Evolutionary conservation across 2,888 invertebrate species (phyloP).

Genomic region (Embidobia sp.): DNA sequence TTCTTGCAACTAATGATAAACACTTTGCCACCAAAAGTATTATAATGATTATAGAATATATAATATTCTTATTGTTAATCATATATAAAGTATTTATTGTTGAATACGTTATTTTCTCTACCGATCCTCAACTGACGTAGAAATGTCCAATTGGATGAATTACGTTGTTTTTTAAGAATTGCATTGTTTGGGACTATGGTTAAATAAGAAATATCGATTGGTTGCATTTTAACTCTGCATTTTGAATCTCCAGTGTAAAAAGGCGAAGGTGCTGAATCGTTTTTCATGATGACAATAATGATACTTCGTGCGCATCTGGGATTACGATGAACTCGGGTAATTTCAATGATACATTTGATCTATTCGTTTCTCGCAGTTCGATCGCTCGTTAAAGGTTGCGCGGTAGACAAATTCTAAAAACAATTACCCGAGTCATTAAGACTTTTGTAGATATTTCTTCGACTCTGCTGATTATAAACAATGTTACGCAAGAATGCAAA

Average conservation of each 20-base stretch:
- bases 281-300: slow-evolving; percentile 80
- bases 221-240: slow-evolving; percentile 52
- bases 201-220: slow-evolving; percentile 13
- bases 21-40: slow-evolving; percentile 52
- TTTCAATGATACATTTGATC: slow-evolving; percentile 56
- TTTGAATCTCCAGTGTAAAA: slow-evolving; percentile 40
- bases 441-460: slow-evolving; percentile 71
- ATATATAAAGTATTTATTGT: slow-evolving; percentile 54
- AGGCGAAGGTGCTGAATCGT: slow-evolving; percentile 74
- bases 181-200: slow-evolving; percentile 1
- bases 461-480: slow-evolving; percentile 59
- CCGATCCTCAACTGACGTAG: neutral
- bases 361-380: slow-evolving; percentile 63
- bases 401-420: slow-evolving; percentile 48
- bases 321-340: slow-evolving; percentile 69
- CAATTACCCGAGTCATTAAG: slow-evolving; percentile 65
- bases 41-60: slow-evolving; percentile 38
- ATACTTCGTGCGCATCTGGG: slow-evolving; percentile 73
- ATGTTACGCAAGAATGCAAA: slow-evolving; percentile 60
- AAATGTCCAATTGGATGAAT: neutral
- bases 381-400: slow-evolving; percentile 60
- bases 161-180: slow-evolving; percentile 3
- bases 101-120: slow-evolving; percentile 35
- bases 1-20: slow-evolving; percentile 39
- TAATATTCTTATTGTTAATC: slow-evolving; percentile 33